Conservation (phyloP, 2,797 vertebrate genomes). For the Gadopsis bispinosus region DNA sequence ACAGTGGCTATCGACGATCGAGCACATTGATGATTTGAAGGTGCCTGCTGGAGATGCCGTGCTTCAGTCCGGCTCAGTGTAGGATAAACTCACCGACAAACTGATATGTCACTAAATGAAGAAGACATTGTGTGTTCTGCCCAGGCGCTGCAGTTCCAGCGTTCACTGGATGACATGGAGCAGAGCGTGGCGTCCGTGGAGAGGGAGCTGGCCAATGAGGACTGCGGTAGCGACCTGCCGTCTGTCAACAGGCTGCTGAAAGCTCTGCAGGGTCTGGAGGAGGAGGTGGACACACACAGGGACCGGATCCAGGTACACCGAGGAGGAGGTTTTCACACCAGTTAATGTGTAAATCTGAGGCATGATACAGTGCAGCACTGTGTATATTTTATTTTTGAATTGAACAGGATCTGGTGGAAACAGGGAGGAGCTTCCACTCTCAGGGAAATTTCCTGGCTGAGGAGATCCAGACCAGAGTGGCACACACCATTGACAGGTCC, state of each 20-base stretch:
- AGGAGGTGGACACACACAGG: constrained; percentile 82
- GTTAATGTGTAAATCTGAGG: background rate
- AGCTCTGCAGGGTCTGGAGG: constrained; percentile 87
- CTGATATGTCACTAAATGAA: too few relatives aligned
- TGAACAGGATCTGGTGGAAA: constrained; percentile 81
- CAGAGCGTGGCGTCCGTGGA: constrained; percentile 86
- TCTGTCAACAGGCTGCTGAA: constrained; percentile 85
- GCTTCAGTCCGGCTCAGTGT: background rate
- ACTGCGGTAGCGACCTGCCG: constrained; percentile 79
- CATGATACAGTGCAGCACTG: too few relatives aligned
- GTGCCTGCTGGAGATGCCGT: too few relatives aligned
- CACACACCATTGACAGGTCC: constrained; percentile 86
- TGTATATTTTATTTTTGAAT: background rate
- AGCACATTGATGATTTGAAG: too few relatives aligned
- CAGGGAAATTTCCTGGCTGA: constrained; percentile 88
- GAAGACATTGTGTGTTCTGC: background rate
- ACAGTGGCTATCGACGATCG: too few relatives aligned
- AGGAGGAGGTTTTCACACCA: background rate
- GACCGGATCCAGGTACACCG: constrained; percentile 75
- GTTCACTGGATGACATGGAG: constrained; percentile 86
- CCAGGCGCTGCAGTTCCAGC: constrained; percentile 88
- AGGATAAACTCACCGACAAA: too few relatives aligned
- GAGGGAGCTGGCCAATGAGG: constrained; percentile 78
- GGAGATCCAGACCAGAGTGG: constrained; percentile 85
- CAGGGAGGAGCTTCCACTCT: constrained; percentile 79